Conservation (phyloP, 2,888 invertebrate genomes). For the Syrista parreyssii region DNA sequence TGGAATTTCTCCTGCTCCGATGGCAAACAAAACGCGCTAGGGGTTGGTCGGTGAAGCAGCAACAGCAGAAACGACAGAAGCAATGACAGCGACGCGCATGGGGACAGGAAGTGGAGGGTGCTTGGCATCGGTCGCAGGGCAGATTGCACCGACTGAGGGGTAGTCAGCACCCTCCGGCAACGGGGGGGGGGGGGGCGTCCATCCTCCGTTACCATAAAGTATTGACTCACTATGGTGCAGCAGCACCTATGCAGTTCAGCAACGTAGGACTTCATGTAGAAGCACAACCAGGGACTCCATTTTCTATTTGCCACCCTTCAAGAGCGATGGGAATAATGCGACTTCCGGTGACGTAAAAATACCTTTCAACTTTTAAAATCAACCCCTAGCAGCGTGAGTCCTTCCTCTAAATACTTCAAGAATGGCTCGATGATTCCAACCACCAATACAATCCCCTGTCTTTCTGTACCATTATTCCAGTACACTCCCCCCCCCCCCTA, state of each 20-base stretch:
- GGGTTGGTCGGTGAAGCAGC: background rate
- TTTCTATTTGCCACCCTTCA: slow-evolving; percentile 34
- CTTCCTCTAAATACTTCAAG: background rate
- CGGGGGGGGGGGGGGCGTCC: background rate
- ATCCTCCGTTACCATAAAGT: slow-evolving; percentile 34
- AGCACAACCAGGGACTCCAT: slow-evolving; percentile 9
- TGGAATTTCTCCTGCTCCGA: background rate
- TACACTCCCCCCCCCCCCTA: background rate
- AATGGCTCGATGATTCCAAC: background rate
- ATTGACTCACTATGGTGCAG: slow-evolving; percentile 45
- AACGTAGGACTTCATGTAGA: slow-evolving; percentile 33
- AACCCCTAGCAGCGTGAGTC: background rate
- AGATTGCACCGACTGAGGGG: background rate
- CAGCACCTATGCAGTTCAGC: slow-evolving; percentile 13
- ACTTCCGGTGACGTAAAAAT: slow-evolving; percentile 45
- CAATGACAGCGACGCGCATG: background rate
- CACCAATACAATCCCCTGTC: background rate
- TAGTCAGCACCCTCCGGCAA: slow-evolving; percentile 1
- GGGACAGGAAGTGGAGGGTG: background rate
- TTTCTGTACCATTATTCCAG: background rate
- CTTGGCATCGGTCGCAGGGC: background rate
- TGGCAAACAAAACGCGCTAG: background rate
- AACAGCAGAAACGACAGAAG: background rate
- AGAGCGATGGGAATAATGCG: slow-evolving; percentile 42
- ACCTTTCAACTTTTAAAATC: slow-evolving; percentile 40